Conservation (phyloP, 2,888 invertebrate genomes). For the Trachelus tabidus region DNA sequence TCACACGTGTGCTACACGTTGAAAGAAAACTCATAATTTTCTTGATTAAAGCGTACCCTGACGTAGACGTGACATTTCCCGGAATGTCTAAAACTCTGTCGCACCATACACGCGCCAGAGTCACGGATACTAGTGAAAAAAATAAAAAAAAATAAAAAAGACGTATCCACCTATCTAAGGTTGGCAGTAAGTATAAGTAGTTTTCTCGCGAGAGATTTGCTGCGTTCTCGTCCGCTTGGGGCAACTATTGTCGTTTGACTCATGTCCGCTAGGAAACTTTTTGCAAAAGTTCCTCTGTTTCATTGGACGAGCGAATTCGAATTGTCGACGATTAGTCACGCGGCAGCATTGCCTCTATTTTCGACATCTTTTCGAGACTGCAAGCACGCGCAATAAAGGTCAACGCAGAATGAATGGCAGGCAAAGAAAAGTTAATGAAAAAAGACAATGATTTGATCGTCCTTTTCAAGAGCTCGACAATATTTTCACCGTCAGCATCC, state of each 20-base stretch:
- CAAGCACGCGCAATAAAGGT: background rate
- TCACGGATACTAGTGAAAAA: background rate
- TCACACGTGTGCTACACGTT: constrained; percentile 32
- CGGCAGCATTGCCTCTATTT: background rate
- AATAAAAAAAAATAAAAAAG: background rate
- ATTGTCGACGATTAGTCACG: background rate
- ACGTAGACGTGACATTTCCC: background rate
- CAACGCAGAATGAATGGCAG: background rate
- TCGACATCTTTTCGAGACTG: background rate
- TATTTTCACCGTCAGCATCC: background rate
- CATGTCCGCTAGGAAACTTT: background rate
- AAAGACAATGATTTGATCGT: background rate
- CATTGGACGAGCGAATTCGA: background rate
- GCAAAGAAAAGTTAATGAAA: background rate
- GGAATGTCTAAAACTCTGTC: background rate
- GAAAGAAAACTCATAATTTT: constrained; percentile 12
- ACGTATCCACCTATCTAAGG: background rate
- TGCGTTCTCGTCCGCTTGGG: background rate
- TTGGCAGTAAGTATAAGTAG: background rate
- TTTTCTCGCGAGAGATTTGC: background rate
- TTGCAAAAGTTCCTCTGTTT: background rate
- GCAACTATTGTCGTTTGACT: background rate
- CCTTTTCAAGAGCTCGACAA: background rate
- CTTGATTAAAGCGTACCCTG: background rate
- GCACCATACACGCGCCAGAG: background rate